Percentiles rank a stretch among this genome's conserved stretches.
These are phyloP conservation scores for Batillaria attramentaria DNA, from an alignment of 1,140 invertebrate genomes.

Conservation along the genomic window DNA sequence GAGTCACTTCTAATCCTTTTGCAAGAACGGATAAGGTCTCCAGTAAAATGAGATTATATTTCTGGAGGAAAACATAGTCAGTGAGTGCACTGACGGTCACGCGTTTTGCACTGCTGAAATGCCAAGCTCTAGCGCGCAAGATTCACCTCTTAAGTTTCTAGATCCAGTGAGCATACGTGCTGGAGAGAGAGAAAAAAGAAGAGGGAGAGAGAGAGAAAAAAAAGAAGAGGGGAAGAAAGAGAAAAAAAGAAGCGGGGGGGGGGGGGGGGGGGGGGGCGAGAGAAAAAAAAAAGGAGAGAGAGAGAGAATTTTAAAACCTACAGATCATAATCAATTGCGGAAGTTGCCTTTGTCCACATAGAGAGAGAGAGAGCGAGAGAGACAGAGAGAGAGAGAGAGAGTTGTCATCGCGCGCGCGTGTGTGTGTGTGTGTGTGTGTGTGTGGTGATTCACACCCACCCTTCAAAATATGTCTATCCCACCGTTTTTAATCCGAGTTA, in stretches of 20 bases:
- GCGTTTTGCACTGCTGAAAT: too few species aligned
- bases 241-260: background rate
- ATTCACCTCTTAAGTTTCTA: too few species aligned
- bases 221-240: background rate
- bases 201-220: background rate
- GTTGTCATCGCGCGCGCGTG: too few species aligned
- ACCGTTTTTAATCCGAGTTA: background rate
- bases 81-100: background rate
- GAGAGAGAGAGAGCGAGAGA: background rate
- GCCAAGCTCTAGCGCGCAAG: too few species aligned
- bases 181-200: slow-evolving; percentile 2
- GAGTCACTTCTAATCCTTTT: background rate
- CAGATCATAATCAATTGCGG: background rate
- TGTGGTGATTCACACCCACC: background rate
- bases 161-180: too few species aligned
- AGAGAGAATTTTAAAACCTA: background rate
- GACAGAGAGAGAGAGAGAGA: background rate
- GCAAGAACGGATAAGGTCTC: background rate
- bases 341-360: background rate
- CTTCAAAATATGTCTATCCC: background rate
- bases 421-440: too few species aligned
- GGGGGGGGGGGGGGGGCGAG: background rate
- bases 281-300: background rate
- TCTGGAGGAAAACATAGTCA: background rate
- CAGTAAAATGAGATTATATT: background rate